Base-by-base conservation (phyloP, 2,797 vertebrate species). In the Linurgus olivaceus region DNA sequence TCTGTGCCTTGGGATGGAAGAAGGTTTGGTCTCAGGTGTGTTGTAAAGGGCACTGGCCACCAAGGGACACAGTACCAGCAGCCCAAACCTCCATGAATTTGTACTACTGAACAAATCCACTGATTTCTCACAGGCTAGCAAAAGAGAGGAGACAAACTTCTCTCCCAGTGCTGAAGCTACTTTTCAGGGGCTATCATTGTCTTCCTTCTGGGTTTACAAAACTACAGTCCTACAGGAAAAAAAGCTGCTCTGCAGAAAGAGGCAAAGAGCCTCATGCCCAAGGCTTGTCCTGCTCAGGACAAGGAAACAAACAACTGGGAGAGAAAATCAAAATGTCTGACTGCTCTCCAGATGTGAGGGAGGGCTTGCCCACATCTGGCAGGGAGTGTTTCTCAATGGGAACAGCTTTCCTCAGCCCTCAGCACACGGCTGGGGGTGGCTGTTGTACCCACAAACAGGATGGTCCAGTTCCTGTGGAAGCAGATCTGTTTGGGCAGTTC, bases 371-470 rank as follows among this genome's bases (percentile, higher is more conserved):
- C 84, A 94, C 93, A 85, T 93, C 93, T 96, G 94, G 92, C 88
- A 79, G 70, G 50, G 91, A 86, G 59, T 14, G 47, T 93, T 96
- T 88, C 38, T 21, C 77, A 86, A 47, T 61, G 67, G 59, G 48
- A 94, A 33, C 51, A 68, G 71, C 83, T 84, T 96, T 94, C 40
- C 83, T 73, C 90, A 85, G 90, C 86, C 88, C 70, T 88, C 1
- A 0, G 82, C 85, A 74, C 82, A 86, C 2, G 33, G 55, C 77
- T 92, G 83, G 71, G 71, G 92, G 90, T 0, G 81, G 80, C 71
- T 90, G 37, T 38, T 92, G 88, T 14, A 54, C 80, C 86, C 84
- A 52, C 84, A 95, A 96, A 96, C 94, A 94, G 90, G 94, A 94
- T 65, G 84, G 95, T 91, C 90, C 93, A 91, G 94, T 96, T 97